A percentile compares a stretch with the other conserved stretches of the same genome.
Conservation (phyloP, 2,888 invertebrate genomes). For the Zhuqinia jingwanae region DNA sequence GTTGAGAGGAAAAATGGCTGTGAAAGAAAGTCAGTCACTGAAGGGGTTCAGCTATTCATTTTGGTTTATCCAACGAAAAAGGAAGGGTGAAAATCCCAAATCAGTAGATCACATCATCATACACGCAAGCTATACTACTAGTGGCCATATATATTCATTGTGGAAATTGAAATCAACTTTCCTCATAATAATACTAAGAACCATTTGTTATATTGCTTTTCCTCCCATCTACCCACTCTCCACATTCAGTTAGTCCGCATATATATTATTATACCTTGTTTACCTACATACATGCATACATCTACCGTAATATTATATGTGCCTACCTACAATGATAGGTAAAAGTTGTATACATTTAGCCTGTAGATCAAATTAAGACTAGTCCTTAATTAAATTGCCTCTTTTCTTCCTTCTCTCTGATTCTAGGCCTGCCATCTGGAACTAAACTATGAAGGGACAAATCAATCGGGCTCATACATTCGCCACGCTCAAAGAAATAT, state of each 20-base stretch:
- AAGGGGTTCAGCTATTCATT: neutral
- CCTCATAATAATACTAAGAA: too few relatives aligned
- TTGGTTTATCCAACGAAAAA: neutral
- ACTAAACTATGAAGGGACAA: constrained; percentile 15
- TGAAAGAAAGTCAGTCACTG: neutral
- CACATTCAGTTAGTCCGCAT: neutral
- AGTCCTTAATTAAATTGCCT: constrained; percentile 56
- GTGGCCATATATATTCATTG: neutral
- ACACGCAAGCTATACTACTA: neutral
- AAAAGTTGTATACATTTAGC: neutral
- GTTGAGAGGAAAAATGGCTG: neutral
- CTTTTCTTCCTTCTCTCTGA: constrained; percentile 27
- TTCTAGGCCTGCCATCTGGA: neutral
- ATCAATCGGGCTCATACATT: neutral
- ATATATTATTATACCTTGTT: too few relatives aligned
- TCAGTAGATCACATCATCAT: too few relatives aligned
- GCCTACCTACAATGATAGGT: neutral
- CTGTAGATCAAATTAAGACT: constrained; percentile 41
- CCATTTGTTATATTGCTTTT: too few relatives aligned
- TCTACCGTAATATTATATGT: too few relatives aligned
- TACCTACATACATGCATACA: neutral
- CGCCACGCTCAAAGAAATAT: neutral
- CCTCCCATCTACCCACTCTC: too few relatives aligned
- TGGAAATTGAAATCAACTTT: too few relatives aligned
- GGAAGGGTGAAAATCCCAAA: neutral